Base-by-base conservation (phyloP, 2,113 vertebrate genomes). In the Hippocampus zosterae region DNA sequence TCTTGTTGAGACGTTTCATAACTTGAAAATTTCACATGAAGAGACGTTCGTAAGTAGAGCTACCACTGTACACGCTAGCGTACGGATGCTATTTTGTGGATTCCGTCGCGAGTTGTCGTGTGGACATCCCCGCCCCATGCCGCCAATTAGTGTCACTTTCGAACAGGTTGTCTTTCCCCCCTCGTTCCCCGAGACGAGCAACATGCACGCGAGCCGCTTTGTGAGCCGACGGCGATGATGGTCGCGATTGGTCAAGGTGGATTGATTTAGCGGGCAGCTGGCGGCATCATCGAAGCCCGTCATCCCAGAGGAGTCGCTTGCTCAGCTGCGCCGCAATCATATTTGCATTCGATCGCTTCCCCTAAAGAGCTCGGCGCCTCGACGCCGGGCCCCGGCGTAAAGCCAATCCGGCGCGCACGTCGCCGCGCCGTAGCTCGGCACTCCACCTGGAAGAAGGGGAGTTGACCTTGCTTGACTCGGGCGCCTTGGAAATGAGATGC, bases 341-440 rank as follows among this genome's bases (percentile, higher is more conserved):
- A 88, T 89, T 85, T 83, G 70, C 57, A 70, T 77, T 84, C 83
- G 87, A 89, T 88, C 81, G 85, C 88, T 76, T 88, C 80, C 85
- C 57, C 80, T 81, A 85, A 83, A 10, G 79, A 88, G 81, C 76
- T 84, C 84, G 85, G 90, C 86, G 84, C 84, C 81, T 70, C 73
- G 44, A 73, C 81, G 84, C 79, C 33, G 33, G 33, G 33, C 33
- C 33, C 88, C 82, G 85, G 80, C 84, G 83, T 83, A 76, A 79
- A 84, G 75, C 74, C 84, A 78, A 84, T 87, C 81, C 84, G 5
- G 8, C 62, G 41, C n/a, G 79, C 77, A 84, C 72, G 65, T 42
- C 72, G 50, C 53, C 23, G 40, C 62, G 11, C n/a, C 40, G 57
- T 15, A 27, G 62, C 62, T 12, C 62, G 11, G 2, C 41, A 5